Evolutionary conservation across 1,140 invertebrate genomes (phyloP), one percentile per base, ranked within the genome.

Genomic region (Dreissena rostriformis): DNA sequence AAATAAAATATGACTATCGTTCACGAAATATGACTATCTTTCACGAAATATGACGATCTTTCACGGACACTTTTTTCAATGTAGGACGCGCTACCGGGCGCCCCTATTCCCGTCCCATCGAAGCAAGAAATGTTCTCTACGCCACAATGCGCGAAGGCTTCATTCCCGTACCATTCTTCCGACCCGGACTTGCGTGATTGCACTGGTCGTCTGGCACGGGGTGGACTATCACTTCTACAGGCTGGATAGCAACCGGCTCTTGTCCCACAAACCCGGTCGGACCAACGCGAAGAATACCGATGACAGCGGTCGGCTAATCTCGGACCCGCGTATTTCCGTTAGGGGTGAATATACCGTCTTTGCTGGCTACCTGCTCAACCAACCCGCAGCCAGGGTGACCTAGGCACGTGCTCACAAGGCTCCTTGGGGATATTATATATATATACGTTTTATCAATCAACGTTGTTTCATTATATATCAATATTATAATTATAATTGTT

Each of bases 181-280:
- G 52, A n/a, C 78, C 2, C 17, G 52, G 14, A 57, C 55, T 14
- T 81, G 78, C 39, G 68, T 55, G 28, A 71, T 81, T 10, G 78
- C 78, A 8, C 39, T 81, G 53, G 78, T 24, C 22, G 63, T 81
- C 0, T 81, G 78, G 78, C 78, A 67, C 19, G 68, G 57, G 8
- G 65, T 65, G 0, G 78, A 81, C 68, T 81, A 51, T 22, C 78
- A 81, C 49, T 81, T 81, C 68, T 81, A 81, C 39, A 51, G 78
- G 12, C n/a, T 81, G 26, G 78, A 81, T 49, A 72, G 68, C 24
- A 72, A 81, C 51, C 52, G 52, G 68, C n/a, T 81, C 6, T 81
- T 67, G 78, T 81, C 78, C 1, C 78, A 81, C 65, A 81, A 81
- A 28, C 78, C 78, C 24, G 78, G 78, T 22, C 65, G 65, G 26